Base-by-base conservation (phyloP, 2,888 invertebrate species). In the Tridacna gigas region DNA sequence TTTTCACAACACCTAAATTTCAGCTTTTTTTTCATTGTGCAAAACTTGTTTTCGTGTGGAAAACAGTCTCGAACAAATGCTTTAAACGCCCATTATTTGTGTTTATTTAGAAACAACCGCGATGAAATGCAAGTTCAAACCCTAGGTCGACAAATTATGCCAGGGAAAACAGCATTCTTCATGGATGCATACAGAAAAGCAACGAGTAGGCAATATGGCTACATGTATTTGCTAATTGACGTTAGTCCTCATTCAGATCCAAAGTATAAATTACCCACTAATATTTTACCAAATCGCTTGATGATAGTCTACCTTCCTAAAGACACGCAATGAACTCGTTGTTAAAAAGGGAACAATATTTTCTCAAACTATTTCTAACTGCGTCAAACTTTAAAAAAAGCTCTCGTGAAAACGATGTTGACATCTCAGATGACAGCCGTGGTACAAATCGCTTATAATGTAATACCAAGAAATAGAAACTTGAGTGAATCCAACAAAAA, bases 91-190 rank as follows among this genome's bases (percentile, higher is more conserved):
- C 84, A 84, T n/a, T 77, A 84, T 63, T 71, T 84, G 18, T 51
- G 81, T 26, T 45, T 84, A 26, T 82, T 86, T 63, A 67, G 75
- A 63, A 84, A 86, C 28, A 63, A 65, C 48, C 48, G 86, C 48
- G 84, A 84, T 69, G 74, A 79, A 71, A 67, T 77, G 48, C 86
- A 86, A 71, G 74, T 87, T 26, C 67, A 80, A 51, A 75, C 83
- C 3, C 77, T 87, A 26, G 84, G 76, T 22, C 74, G 80, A 56
- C 87, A 87, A 69, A 81, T 84, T 37, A 82, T 76, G 66, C 84
- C 84, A 12, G 77, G 80, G 12, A 80, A 79, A 74, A 26, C 66
- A 25, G 76, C 67, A 11, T 86, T 74, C 63, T 84, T 86, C 61
- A n/a, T n/a, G n/a, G n/a, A n/a, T n/a, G n/a, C n/a, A 75, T 84